Conservation (phyloP, 2,888 invertebrate genomes). For the Pyrochroa serraticornis region DNA sequence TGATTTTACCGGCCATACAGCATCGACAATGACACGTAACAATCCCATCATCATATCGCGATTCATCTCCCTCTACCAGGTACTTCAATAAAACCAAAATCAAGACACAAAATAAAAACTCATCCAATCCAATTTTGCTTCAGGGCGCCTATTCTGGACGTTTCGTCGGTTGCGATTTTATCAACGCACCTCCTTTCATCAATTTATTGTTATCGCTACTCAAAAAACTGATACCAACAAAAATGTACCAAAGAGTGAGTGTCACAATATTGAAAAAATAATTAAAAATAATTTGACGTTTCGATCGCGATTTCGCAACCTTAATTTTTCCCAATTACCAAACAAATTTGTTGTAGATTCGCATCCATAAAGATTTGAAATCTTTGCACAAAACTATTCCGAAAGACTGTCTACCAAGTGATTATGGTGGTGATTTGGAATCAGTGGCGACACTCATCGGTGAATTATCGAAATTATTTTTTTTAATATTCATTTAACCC, state of each 20-base stretch:
- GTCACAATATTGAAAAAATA: neutral
- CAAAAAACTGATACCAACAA: constrained; percentile 17
- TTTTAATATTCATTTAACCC: neutral
- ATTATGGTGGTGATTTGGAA: constrained; percentile 28
- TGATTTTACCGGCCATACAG: constrained; percentile 23
- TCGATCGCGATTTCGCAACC: too few relatives aligned
- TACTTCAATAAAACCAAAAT: neutral
- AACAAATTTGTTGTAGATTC: constrained; percentile 21
- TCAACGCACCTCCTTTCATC: constrained; percentile 23
- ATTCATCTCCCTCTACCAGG: constrained; percentile 23
- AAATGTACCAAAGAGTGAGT: constrained; percentile 20
- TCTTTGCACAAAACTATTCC: constrained; percentile 26
- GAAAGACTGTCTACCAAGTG: constrained; percentile 22
- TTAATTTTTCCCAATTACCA: neutral
- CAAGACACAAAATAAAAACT: neutral
- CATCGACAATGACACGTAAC: constrained; percentile 13
- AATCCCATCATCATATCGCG: constrained; percentile 18
- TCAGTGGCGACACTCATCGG: constrained; percentile 65
- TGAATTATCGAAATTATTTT: constrained; percentile 37
- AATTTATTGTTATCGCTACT: constrained; percentile 16
- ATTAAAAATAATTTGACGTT: too few relatives aligned
- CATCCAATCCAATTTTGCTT: neutral
- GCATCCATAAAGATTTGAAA: constrained; percentile 27
- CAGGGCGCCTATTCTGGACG: constrained; percentile 26
- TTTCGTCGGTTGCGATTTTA: constrained; percentile 21